Base-by-base conservation (phyloP, 2,113 vertebrate species). In the Aplodontia rufa region DNA sequence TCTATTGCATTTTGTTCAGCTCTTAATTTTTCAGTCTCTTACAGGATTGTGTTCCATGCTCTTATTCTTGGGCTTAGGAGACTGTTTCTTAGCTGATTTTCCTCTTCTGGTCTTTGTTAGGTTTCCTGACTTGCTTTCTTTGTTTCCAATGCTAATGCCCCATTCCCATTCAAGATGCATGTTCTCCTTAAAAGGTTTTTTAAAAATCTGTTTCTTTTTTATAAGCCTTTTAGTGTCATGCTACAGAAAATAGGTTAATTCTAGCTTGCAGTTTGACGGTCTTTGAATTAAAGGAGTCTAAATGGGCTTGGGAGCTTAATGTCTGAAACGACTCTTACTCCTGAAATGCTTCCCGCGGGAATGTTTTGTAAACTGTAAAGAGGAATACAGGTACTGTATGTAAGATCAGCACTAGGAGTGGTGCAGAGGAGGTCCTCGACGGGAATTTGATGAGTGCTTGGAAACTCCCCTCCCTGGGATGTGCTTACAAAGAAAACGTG, bases 191-290 rank as follows among this genome's bases (percentile, higher is more conserved):
- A 92, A 91, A 88, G 28, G 35, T 20, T 53, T 90, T 96, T 94
- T 40, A 9, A 69, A 64, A 42, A 10, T 69, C 20, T 47, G 22
- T 42, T 84, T 94, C 24, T 60, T 68, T 69, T 74, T 92, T 87
- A 62, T 19, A n/a, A 17, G 13, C 66, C 74, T 86, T 96, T 91
- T 53, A 89, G 51, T 83, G n/a, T 92, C 22, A 62, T 60, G 49
- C 68, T 89, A 42, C 26, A 60, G 74, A 93, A 95, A 96, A 93
- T 55, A 47, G 42, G 37, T 79, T 79, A 88, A 74, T 97, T 92
- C 47, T 86, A 86, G 72, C 81, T 85, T 92, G n/a, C n/a, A 64
- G 2, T 79, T 95, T 66, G 81, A 82, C 37, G 87, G 75, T 26
- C 62, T 94, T 93, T 86, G 81, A 95, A 86, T 89, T 79, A 85